Conservation (phyloP, 2,113 vertebrate genomes). For the Centropus bengalensis region DNA sequence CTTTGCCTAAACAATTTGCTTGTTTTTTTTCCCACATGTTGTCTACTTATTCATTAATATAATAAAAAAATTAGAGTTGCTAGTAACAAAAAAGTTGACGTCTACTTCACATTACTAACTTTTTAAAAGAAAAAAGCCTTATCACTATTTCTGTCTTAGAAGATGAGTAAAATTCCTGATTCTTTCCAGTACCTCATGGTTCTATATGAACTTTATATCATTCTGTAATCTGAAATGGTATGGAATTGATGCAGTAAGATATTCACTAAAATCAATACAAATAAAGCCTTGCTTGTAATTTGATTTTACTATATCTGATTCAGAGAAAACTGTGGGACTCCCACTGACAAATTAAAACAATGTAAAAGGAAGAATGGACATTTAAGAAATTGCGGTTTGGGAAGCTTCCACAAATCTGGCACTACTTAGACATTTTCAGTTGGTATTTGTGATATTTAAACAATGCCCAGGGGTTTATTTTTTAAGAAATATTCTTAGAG, state of each 20-base stretch:
- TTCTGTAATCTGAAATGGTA: background rate
- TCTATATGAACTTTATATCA: background rate
- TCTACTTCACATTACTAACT: background rate
- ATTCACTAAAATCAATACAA: background rate
- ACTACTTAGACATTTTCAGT: background rate
- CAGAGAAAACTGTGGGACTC: slow-evolving; percentile 3
- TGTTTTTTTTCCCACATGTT: background rate
- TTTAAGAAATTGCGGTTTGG: slow-evolving; percentile 12
- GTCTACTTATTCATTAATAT: background rate
- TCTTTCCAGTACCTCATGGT: background rate
- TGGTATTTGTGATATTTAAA: slow-evolving; percentile 31
- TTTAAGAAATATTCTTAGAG: slow-evolving; percentile 13
- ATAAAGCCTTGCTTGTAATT: background rate
- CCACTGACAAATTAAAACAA: slow-evolving; percentile 1
- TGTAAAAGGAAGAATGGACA: background rate
- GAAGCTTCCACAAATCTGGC: background rate
- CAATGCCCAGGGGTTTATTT: background rate
- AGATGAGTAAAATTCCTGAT: background rate
- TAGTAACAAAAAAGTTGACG: background rate
- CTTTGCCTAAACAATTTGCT: background rate
- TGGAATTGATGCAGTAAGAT: background rate
- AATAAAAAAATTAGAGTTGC: background rate
- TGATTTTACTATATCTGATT: background rate
- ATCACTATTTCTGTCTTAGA: background rate
- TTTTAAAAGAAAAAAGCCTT: background rate